Base-by-base conservation (phyloP, 1,140 invertebrate species). In the Neodiprion pinetum region DNA sequence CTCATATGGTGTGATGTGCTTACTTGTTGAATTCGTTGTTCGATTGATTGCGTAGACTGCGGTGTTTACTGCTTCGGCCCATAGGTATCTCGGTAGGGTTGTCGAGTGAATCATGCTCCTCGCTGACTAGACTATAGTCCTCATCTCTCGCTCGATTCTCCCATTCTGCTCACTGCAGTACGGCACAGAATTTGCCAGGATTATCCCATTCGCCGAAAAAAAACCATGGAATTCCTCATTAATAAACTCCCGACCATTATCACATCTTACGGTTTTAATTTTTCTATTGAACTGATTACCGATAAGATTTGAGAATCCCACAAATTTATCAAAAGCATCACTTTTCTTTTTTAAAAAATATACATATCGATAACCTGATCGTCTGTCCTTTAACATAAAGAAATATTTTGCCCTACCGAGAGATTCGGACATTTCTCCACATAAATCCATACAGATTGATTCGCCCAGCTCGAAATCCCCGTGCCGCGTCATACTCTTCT, bases 1-100 rank as follows among this genome's bases (percentile, higher is more conserved):
- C 23, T 78, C 75, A 47, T 68, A 69, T 1, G 71, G 75, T 21
- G 72, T 76, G 4, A 10, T 40, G 0, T 47, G 70, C 8, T 71
- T 12, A 40, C 61, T 75, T 1, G 28, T 65, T 21, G 75, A 47
- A 71, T 70, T 66, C 17, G 76, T 47, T 23, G 73, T 40, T 5
- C 28, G 28, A 47, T 78, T 76, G 7, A 76, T 48, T 47, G 74
- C 48, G 68, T 78, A 78, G 1, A 76, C 78, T 0, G 84, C 84
- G 8, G 85, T 89, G 66, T 82, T 80, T 0, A 88, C 78, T 11
- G 89, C 87, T 84, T 90, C 88, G 3, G 83, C 84, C 89, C 87
- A 91, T 68, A 88, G 80, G 0, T 76, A 53, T 50, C 82, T 79
- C 48, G 78, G 77, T 48, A 90, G 71, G 21, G 85, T 75, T 53